Evolutionary conservation across 2,888 invertebrate species (phyloP), one percentile per base, ranked within the genome.

Genomic region (Gordius sp.): DNA sequence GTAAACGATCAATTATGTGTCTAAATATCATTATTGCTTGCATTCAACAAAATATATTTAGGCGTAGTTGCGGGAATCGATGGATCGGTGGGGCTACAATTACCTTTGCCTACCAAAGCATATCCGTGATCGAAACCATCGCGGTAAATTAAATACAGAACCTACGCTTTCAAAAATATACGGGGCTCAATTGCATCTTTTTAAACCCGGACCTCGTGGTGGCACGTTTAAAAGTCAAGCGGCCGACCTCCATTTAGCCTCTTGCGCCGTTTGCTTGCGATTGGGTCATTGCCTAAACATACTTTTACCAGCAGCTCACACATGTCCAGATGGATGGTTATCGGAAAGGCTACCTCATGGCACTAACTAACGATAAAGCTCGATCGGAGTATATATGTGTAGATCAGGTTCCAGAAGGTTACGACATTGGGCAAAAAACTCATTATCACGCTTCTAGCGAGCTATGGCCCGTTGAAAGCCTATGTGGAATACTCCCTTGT

Each of bases 341-440:
- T 13, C 8, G 20, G 47, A 47, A 47, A 54, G 55, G 55, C 13
- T 54, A 27, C 20, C 27, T 54, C 26, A 54, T 54, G 55, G 4
- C 55, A 4, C 8, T 25, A 4, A 23, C 24, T 27, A 54, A 54
- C 27, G 55, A 54, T 26, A 54, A 54, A 16, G 28, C 27, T 27
- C 55, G 55, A 16, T 24, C 55, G 4, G 55, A 54, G 55, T 54
- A 54, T 27, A 27, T 54, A 8, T 54, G 55, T 28, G 28, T 54
- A 4, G 55, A 54, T 23, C 16, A 25, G 27, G 27, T 8, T 4
- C 26, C 26, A 4, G 55, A 54, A 54, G 28, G 26, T 26, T 25
- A n/a, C 16, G 55, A 54, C 4, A 16, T 54, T 4, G 26, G 20
- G 4, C n/a, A n/a, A n/a, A 13, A 28, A 16, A 27, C 24, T 26